Evolutionary conservation across 2,888 invertebrate genomes (phyloP), one percentile per base, ranked within the genome.

Genomic region (Meteorus cinctellus): DNA sequence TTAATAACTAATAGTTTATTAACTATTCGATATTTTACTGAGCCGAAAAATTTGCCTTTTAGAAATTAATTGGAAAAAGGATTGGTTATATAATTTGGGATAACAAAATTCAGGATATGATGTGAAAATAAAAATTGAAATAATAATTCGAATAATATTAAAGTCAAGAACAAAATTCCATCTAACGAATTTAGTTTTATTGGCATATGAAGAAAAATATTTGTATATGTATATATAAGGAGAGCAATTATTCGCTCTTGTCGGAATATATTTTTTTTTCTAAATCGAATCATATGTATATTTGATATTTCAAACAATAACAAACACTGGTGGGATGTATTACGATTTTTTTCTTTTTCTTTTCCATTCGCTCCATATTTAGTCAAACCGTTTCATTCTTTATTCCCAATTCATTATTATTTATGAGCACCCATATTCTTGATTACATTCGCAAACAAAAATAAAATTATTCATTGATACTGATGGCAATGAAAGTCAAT

Each of bases 401-500:
- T 55, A 55, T 19, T 10, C 8, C 59, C 66, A 68, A 68, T 67
- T 67, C 41, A 27, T 65, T 60, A 62, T 55, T 74, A 59, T 55
- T 63, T 70, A 55, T 73, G 55, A 73, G 72, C 72, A 73, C 72
- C 72, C 48, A 34, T 73, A 31, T 66, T 75, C 31, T 36, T 67
- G 68, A 73, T 73, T 63, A 69, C 59, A 73, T 51, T 65, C 16
- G 41, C 48, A 66, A 69, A 69, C 24, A 24, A 63, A 63, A 75
- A 19, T 34, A 24, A 48, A 48, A 48, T 19, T 5, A 48, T 48
- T n/a, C 48, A 48, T 48, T 16, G 48, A n/a, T n/a, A 48, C 4
- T 48, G 48, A 74, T 69, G 62, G 66, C 63, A 73, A 59, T 65
- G 65, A 63, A 48, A 75, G 65, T 63, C n/a, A 72, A 34, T 66